These are phyloP conservation scores for Drosophila testacea DNA, from an alignment of 2,888 invertebrate species.

Conservation along the genomic window DNA sequence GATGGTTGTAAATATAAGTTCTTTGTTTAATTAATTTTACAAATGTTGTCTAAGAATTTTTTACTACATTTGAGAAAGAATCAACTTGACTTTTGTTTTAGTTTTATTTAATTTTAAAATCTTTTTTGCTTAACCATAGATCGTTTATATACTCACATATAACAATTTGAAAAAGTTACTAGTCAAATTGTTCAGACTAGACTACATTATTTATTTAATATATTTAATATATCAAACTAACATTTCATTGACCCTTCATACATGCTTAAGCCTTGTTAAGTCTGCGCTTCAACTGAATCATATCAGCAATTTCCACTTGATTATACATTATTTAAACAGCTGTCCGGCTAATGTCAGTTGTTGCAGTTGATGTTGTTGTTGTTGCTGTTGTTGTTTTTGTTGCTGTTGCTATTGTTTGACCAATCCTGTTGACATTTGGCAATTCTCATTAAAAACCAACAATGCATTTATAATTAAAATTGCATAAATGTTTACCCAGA, in stretches of 20 bases:
- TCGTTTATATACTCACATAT: too few relatives aligned
- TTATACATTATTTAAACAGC: conserved; percentile 44
- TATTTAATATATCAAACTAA: neutral
- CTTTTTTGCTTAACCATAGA: too few relatives aligned
- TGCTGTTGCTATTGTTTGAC: conserved; percentile 21
- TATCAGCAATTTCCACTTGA: conserved; percentile 42
- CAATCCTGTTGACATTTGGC: conserved; percentile 61
- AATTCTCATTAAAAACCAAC: conserved; percentile 61
- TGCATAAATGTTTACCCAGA: conserved; percentile 59
- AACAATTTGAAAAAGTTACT: too few relatives aligned
- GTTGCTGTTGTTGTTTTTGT: conserved; percentile 2
- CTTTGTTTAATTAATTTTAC: too few relatives aligned
- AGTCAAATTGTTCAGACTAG: too few relatives aligned
- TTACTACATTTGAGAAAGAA: too few relatives aligned
- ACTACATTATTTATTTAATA: too few relatives aligned
- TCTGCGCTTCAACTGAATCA: conserved; percentile 27
- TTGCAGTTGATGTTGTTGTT: conserved; percentile 3
- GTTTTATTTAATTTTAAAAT: too few relatives aligned
- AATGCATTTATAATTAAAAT: conserved; percentile 68
- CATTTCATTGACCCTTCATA: conserved; percentile 17
- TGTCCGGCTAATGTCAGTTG: conserved; percentile 19
- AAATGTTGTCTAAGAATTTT: too few relatives aligned
- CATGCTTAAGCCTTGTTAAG: conserved; percentile 1
- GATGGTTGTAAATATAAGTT: too few relatives aligned
- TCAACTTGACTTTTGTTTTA: too few relatives aligned